phyloP scores from a whole-genome alignment of 2,797 vertebrate genomes.

The Sylvilagus floridanus region DNA sequence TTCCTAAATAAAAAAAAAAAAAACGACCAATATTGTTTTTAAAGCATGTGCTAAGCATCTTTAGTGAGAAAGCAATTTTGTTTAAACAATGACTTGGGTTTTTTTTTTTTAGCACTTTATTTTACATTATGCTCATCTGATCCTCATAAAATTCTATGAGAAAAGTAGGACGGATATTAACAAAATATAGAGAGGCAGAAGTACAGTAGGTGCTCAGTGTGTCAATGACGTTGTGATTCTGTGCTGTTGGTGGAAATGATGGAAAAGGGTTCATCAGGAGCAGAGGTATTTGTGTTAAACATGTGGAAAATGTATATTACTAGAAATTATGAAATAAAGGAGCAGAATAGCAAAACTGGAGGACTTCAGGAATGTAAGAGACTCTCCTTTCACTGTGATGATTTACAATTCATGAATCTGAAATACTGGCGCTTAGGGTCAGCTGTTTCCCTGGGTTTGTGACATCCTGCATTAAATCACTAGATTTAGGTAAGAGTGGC shows the following conservation, averaged over 20 bases:
- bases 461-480: background rate
- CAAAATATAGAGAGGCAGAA: background rate
- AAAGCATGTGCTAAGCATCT: background rate
- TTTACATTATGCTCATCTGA: background rate
- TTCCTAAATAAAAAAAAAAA: conserved; percentile 22
- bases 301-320: background rate
- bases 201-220: background rate
- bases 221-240: background rate
- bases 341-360: background rate
- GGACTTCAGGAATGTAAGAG: background rate
- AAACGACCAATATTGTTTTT: background rate
- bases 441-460: background rate
- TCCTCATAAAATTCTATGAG: conserved; percentile 23
- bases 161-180: background rate
- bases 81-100: background rate
- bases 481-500: background rate
- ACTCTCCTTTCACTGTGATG: background rate
- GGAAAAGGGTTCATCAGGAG: background rate
- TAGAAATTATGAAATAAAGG: conserved; percentile 15
- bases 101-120: background rate
- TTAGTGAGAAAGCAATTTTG: background rate
- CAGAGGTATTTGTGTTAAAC: background rate
- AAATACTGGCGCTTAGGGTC: background rate
- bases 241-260: background rate
- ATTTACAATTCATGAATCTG: background rate